phyloP scores from a whole-genome alignment of 2,797 vertebrate species.

The Spinibarbus caldwelli region DNA sequence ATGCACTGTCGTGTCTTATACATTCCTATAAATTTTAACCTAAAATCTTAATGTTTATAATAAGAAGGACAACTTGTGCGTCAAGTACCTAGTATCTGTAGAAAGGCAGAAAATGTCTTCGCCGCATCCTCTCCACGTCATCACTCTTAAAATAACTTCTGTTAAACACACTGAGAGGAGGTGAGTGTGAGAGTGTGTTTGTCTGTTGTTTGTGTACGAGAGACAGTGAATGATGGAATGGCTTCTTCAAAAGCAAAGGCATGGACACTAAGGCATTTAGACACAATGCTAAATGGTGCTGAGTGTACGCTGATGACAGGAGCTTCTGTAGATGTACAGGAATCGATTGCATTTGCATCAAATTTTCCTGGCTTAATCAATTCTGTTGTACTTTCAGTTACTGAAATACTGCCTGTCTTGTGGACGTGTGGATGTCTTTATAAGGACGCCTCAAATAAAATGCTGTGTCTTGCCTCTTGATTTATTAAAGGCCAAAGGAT shows the following conservation, averaged over 20 bases:
- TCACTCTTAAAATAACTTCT: constrained; percentile 45
- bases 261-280: neutral
- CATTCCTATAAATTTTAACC: neutral
- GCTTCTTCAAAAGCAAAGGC: constrained; percentile 11
- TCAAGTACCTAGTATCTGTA: neutral
- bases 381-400: neutral
- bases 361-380: constrained; percentile 1
- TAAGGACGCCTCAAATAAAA: neutral
- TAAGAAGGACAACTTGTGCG: neutral
- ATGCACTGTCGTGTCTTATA: neutral
- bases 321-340: constrained; percentile 1
- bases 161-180: constrained; percentile 10
- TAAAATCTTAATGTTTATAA: neutral
- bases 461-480: constrained; percentile 10
- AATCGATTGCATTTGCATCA: constrained; percentile 25
- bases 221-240: neutral
- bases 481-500: constrained; percentile 40
- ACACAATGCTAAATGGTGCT: neutral
- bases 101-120: neutral
- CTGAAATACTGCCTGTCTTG: neutral
- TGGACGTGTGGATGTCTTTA: neutral
- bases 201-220: neutral
- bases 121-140: neutral
- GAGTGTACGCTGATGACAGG: constrained; percentile 12
- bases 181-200: constrained; percentile 11